Evolutionary conservation across 2,797 vertebrate species (phyloP).

Genomic region (Clamator glandarius): DNA sequence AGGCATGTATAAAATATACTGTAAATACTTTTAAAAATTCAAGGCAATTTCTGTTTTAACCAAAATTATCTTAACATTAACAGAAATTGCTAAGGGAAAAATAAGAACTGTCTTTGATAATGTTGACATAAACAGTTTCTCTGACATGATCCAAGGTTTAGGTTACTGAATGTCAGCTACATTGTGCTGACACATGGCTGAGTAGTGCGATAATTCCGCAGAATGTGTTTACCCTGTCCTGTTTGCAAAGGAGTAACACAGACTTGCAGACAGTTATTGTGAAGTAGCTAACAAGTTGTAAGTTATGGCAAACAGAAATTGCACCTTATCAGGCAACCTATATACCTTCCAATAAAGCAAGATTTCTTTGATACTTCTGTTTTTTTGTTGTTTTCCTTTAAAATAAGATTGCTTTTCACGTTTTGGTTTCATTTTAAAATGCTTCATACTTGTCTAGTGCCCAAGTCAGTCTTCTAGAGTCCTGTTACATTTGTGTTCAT

Average conservation of each 20-base stretch:
- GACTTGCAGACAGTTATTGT: background rate
- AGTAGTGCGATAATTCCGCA: background rate
- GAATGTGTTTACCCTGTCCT: background rate
- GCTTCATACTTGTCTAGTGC: background rate
- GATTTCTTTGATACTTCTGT: background rate
- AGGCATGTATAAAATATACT: conserved; percentile 38
- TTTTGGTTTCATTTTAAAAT: background rate
- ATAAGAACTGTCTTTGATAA: background rate
- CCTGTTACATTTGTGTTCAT: background rate
- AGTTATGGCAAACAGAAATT: background rate
- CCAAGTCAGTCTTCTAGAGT: background rate
- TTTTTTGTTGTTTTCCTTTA: background rate
- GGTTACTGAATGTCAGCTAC: background rate
- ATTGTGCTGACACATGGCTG: accelerated
- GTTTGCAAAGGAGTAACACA: background rate
- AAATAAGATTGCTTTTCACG: background rate
- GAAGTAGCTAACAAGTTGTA: background rate
- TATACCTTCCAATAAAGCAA: background rate
- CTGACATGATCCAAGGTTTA: background rate
- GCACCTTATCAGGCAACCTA: background rate
- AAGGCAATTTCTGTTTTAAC: conserved; percentile 11
- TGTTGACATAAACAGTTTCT: background rate
- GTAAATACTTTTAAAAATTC: conserved; percentile 13
- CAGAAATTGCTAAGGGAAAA: background rate
- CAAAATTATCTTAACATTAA: background rate